Conservation (phyloP, 2,888 invertebrate species). For the Dicyrtoma fusca region DNA sequence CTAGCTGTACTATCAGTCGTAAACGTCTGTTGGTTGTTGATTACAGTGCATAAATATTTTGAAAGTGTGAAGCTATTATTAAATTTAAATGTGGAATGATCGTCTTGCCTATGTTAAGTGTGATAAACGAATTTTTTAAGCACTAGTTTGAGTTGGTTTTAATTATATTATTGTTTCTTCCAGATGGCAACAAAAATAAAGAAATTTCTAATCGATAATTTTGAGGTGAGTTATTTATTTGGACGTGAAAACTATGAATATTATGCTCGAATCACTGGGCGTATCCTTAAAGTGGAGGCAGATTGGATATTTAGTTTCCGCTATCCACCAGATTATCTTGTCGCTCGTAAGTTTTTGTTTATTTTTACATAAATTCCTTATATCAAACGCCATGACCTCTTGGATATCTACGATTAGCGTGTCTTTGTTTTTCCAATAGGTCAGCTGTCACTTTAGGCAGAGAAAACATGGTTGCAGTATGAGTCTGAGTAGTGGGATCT, state of each 20-base stretch:
- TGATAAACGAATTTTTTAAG: neutral
- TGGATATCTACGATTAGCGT: slow-evolving; percentile 1
- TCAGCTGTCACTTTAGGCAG: slow-evolving; percentile 82
- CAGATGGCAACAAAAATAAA: slow-evolving; percentile 94
- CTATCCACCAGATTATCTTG: slow-evolving; percentile 73
- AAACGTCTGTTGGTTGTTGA: neutral
- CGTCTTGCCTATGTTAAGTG: too few species aligned
- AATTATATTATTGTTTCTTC: slow-evolving; percentile 39
- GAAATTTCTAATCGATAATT: slow-evolving; percentile 96
- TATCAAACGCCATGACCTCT: neutral
- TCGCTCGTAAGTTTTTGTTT: slow-evolving; percentile 62
- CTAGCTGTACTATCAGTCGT: too few species aligned
- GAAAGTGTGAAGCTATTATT: too few species aligned
- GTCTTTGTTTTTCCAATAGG: slow-evolving; percentile 62
- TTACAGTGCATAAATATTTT: neutral
- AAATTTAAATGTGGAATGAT: too few species aligned
- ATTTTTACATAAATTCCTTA: neutral
- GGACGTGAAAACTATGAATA: slow-evolving; percentile 93
- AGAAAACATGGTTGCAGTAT: slow-evolving; percentile 86
- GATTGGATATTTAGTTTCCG: slow-evolving; percentile 95
- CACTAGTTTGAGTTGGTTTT: slow-evolving; percentile 3
- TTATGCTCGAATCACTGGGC: slow-evolving; percentile 90
- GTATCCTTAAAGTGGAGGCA: slow-evolving; percentile 88
- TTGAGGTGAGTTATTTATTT: slow-evolving; percentile 92
- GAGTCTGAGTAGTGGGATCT: slow-evolving; percentile 88